Percentiles rank a stretch among this genome's conserved stretches.
These are phyloP conservation scores for Mus pahari DNA, from an alignment of 2,113 vertebrate species.

Conservation along the genomic window DNA sequence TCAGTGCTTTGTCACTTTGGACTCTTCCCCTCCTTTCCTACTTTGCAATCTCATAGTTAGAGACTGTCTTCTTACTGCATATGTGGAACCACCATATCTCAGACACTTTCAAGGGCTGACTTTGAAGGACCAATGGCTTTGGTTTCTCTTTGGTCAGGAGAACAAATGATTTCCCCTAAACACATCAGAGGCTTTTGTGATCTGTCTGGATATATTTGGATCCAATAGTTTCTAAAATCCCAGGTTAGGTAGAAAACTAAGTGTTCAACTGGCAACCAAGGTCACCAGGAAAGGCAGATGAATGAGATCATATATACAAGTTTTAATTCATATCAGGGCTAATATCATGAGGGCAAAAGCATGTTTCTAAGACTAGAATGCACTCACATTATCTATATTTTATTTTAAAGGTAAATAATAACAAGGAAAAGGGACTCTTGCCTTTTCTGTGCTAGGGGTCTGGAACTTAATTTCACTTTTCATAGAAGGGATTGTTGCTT, in stretches of 20 bases:
- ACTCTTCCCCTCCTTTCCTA: background rate
- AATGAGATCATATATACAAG: background rate
- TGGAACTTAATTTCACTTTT: background rate
- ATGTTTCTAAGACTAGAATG: background rate
- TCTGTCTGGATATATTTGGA: background rate
- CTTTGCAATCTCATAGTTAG: background rate
- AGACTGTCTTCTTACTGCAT: background rate
- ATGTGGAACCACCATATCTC: background rate
- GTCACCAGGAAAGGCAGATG: background rate
- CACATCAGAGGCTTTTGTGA: background rate
- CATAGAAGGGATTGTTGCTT: background rate
- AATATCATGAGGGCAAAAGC: background rate
- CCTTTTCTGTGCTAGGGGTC: background rate
- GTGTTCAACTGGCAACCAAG: background rate
- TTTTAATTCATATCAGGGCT: background rate
- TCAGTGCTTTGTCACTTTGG: background rate
- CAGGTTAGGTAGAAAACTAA: background rate
- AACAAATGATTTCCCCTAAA: background rate
- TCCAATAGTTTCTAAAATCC: background rate
- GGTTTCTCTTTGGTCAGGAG: background rate
- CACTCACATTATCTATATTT: background rate
- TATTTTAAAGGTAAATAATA: constrained; percentile 32
- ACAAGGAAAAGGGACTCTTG: background rate
- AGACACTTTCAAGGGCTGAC: background rate
- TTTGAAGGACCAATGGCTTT: background rate